Base-by-base conservation (phyloP, 2,888 invertebrate species). In the Troides helena region DNA sequence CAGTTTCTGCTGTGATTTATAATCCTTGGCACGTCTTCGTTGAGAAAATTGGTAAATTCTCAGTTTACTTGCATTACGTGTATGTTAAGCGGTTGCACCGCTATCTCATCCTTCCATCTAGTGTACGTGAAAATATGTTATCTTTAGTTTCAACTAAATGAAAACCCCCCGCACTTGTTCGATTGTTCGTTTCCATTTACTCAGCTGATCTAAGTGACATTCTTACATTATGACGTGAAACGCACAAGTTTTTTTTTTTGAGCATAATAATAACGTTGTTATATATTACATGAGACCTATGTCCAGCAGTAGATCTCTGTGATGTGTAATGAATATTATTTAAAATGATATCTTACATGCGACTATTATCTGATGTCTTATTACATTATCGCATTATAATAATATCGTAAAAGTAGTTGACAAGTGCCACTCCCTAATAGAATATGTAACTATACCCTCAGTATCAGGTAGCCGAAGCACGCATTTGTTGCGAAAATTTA, bases 151-250 rank as follows among this genome's bases (percentile, higher is more conserved):
- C 62, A 53, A 67, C 23, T 62, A 67, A 70, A 70, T 61, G 59
- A 30, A 30, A 30, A 30, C 57, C 43, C 50, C 57, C 56, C 58
- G 50, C 12, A 50, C 36, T 72, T 73, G 68, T 72, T 62, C 67
- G 62, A 70, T 46, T 23, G 57, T 58, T 63, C 50, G 69, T 65
- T 65, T 65, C 63, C 70, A 63, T 73, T 73, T 72, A 62, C 64
- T 60, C 72, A 75, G 74, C 71, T 75, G 70, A 69, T 61, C 62
- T 64, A 46, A 57, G 23, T 61, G 43, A 70, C 66, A 71, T 66
- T 71, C 59, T 61, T 73, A 56, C 68, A 63, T 23, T 21, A 30
- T 68, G 69, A 68, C 68, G 72, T 69, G 57, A 57, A 62, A 46
- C 46, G 46, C 58, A 25, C 39, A 57, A 46, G 8, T 18, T 23